Conservation (phyloP, 2,113 vertebrate species). For the Brachyhypopomus gauderio region DNA sequence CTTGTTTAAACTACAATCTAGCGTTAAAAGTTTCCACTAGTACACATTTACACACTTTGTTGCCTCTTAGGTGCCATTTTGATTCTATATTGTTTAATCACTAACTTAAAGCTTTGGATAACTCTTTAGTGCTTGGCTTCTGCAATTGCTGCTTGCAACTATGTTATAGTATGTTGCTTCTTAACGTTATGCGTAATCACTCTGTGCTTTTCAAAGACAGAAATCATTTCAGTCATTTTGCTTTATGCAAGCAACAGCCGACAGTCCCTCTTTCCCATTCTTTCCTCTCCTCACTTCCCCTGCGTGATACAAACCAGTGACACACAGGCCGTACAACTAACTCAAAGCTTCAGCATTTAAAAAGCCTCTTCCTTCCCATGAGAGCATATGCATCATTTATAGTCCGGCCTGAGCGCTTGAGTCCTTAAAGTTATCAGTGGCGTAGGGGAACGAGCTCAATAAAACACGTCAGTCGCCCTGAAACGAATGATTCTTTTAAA, state of each 20-base stretch:
- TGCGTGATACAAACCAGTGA: constrained; percentile 58
- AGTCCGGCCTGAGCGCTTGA: neutral
- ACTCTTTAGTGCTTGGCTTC: neutral
- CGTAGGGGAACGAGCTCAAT: constrained; percentile 10
- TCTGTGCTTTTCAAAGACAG: constrained; percentile 40
- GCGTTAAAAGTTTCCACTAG: no score
- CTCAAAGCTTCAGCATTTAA: constrained; percentile 41
- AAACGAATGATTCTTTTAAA: neutral
- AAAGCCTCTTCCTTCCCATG: constrained; percentile 34
- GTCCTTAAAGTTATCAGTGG: constrained; percentile 11
- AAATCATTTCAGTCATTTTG: constrained; percentile 38
- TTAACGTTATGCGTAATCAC: neutral
- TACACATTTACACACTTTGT: no score
- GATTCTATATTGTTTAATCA: neutral
- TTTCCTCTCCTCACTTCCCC: constrained; percentile 2
- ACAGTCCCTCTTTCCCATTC: neutral
- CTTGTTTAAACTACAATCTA: no score
- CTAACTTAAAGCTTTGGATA: neutral
- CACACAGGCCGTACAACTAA: constrained; percentile 47
- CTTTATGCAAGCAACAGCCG: constrained; percentile 27
- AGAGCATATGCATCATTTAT: constrained; percentile 3
- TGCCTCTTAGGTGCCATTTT: no score
- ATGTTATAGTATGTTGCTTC: neutral
- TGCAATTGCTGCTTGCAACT: neutral
- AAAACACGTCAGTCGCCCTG: constrained; percentile 5